Evolutionary conservation across 2,113 vertebrate species (phyloP), one percentile per base, ranked within the genome.

Genomic region (Rhegmatorhina hoffmannsi): DNA sequence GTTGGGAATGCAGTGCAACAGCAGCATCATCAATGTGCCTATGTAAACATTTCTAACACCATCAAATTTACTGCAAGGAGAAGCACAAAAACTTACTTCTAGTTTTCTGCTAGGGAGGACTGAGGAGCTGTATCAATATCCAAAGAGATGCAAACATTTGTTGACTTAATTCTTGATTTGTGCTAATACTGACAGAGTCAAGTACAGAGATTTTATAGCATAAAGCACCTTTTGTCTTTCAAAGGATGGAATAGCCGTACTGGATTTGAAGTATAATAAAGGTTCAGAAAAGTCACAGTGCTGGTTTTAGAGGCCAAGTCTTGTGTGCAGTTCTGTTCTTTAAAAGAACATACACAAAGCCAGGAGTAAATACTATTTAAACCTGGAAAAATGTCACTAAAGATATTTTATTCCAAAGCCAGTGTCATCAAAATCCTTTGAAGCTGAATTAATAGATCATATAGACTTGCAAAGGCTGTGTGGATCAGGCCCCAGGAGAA

Each of bases 301-400:
- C 24, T 81, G 25, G 17, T 6, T 63, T 60, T 44, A 90, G 38
- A 82, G 62, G 74, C 9, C 21, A 55, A 63, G 50, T 67, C 38
- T 63, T 31, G 6, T 60, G 29, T 75, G 69, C 21, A 52, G 0
- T 79, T 74, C 63, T 25, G 13, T 50, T 75, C 56, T 50, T 34
- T 55, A 60, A 33, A 81, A 87, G 55, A 9, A 60, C 11, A 53
- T 43, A 44, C 2, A 3, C 17, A 75, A 53, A 95, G 62, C 81
- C 18, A 0, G 31, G 16, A 87, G 74, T 47, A 94, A 88, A 90
- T 73, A n/a, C 4, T 38, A 44, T 40, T 60, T 84, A 80, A 72
- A 69, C 63, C 73, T 86, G n/a, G n/a, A 21, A 73, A 93, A 96
- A 94, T 89, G 23, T 78, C 78, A 87, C 69, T 17, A 8, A 59